Base-by-base conservation (phyloP, 2,888 invertebrate species). In the Dyspetes luteomarginatus region DNA sequence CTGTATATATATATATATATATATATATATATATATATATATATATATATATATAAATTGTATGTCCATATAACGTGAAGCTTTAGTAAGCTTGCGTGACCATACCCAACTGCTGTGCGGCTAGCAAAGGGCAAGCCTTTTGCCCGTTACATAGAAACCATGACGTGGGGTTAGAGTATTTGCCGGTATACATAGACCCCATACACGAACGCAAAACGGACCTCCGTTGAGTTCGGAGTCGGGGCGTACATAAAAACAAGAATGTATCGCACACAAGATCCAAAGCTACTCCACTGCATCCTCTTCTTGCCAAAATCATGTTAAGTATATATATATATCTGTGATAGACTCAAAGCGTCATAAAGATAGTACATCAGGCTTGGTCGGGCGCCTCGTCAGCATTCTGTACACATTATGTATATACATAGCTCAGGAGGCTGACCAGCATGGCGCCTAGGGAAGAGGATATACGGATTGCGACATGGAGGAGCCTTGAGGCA, bases 341-440 rank as follows among this genome's bases (percentile, higher is more conserved):
- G 48, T 24, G 56, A 17, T 28, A 74, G 48, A 48, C 65, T 74
- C 48, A 58, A 58, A 30, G 56, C 65, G 65, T 65, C 65, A 58
- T 74, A 48, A 65, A 74, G 73, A 74, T 56, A 45, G 56, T 74
- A 65, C 52, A 50, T 65, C 64, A 73, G 64, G 45, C 48, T 55
- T 17, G 43, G 55, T 26, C 7, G 28, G 43, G 22, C 7, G n/a
- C n/a, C 19, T 36, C n/a, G 36, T 19, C 22, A 24, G 41, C 67
- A 17, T 24, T 3, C 22, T 52, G n/a, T 17, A 52, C 52, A 52
- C 24, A 52, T 9, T 52, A 48, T n/a, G 15, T n/a, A 4, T 17
- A 48, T 4, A 24, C 24, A 26, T 52, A 52, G 24, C 3, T 22
- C 9, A 19, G 52, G n/a, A 22, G 58, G 41, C 58, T 36, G 58